A percentile compares a stretch with the other conserved stretches of the same genome.
Evolutionary conservation across 2,888 invertebrate genomes (phyloP).

Genomic region (Dendrolimus pini): DNA sequence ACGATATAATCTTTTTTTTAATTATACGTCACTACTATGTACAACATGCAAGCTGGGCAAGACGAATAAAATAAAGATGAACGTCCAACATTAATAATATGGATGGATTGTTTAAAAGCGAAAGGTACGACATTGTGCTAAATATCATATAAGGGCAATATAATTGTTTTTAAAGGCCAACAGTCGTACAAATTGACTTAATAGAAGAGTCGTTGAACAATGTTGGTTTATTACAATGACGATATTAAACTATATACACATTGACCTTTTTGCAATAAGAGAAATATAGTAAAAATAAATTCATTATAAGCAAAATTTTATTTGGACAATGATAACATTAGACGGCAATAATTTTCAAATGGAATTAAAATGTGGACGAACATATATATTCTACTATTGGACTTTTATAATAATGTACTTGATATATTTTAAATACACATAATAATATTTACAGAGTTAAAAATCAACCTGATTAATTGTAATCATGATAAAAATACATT

Average conservation of each 20-base stretch:
- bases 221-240: slow-evolving; percentile 9
- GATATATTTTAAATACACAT: slow-evolving; percentile 47
- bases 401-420: slow-evolving; percentile 50
- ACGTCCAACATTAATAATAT: slow-evolving; percentile 57
- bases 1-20: slow-evolving; percentile 43
- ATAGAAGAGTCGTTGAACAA: slow-evolving; percentile 21
- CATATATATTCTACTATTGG: slow-evolving; percentile 63
- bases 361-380: slow-evolving; percentile 71
- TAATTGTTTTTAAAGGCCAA: slow-evolving; percentile 43
- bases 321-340: slow-evolving; percentile 61
- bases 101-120: slow-evolving; percentile 65
- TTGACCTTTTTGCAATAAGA: slow-evolving; percentile 28
- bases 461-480: slow-evolving; percentile 40
- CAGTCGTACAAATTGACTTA: slow-evolving; percentile 49
- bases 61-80: slow-evolving; percentile 54
- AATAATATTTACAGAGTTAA: slow-evolving; percentile 53
- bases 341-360: slow-evolving; percentile 66
- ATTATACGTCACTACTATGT: slow-evolving; percentile 55
- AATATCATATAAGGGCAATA: slow-evolving; percentile 31
- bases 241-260: slow-evolving; percentile 15
- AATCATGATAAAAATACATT: slow-evolving; percentile 23
- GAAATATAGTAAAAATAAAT: slow-evolving; percentile 39
- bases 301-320: slow-evolving; percentile 42
- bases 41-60: slow-evolving; percentile 71
- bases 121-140: slow-evolving; percentile 54